Evolutionary conservation across 2,113 vertebrate species (phyloP).

Genomic region (Catharus minimus): DNA sequence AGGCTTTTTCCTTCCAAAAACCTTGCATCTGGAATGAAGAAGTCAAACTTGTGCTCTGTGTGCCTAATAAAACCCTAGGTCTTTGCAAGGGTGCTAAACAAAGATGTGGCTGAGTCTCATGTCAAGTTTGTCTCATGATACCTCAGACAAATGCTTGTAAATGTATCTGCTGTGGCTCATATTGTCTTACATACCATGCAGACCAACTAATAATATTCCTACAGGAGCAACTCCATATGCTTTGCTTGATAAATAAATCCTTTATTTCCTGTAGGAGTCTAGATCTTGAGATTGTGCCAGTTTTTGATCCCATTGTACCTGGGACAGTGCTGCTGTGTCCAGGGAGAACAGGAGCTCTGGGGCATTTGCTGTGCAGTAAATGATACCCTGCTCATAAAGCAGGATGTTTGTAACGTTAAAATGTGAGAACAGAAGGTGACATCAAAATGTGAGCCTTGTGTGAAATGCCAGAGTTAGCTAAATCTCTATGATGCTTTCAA

Average conservation of each 20-base stretch:
- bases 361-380: background rate
- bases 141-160: background rate
- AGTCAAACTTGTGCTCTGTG: background rate
- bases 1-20: background rate
- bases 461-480: background rate
- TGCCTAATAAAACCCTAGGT: background rate
- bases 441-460: constrained; percentile 7
- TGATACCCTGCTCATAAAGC: background rate
- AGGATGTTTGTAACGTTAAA: background rate
- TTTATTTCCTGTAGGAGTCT: background rate
- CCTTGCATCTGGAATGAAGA: background rate
- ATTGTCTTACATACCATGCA: background rate
- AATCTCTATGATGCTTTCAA: constrained; percentile 3
- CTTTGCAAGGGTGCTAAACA: background rate
- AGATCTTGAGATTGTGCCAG: background rate
- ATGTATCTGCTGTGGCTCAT: background rate
- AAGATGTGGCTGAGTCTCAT: background rate
- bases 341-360: background rate
- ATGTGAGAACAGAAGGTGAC: constrained; percentile 19
- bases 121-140: background rate
- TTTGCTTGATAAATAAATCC: background rate
- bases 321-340: background rate
- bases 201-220: background rate
- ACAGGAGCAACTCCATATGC: background rate
- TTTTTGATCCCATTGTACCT: background rate